These are phyloP conservation scores for Adelosebastes latens DNA, from an alignment of 2,797 vertebrate genomes.

Conservation along the genomic window DNA sequence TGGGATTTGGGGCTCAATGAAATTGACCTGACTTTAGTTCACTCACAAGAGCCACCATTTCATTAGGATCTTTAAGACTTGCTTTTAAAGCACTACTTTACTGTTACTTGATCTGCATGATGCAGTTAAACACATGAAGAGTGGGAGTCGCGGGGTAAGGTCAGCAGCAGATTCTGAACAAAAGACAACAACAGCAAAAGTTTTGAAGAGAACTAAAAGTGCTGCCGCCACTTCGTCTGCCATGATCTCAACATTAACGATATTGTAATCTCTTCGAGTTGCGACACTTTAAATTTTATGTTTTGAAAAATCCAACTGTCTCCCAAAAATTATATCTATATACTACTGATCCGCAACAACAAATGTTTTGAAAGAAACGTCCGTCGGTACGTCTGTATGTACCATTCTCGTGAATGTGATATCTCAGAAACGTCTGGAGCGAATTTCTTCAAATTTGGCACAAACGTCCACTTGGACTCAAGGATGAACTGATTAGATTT, in stretches of 20 bases:
- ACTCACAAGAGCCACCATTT: too few relatives aligned
- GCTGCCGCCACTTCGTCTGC: not conserved
- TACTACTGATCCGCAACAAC: not conserved
- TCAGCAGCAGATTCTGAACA: too few relatives aligned
- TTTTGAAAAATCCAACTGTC: not conserved
- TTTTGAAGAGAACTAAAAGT: not conserved
- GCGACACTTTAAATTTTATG: not conserved
- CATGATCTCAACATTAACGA: too few relatives aligned
- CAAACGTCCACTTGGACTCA: not conserved
- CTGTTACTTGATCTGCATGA: too few relatives aligned
- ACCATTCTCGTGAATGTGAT: not conserved
- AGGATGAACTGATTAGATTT: not conserved
- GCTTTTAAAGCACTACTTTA: too few relatives aligned
- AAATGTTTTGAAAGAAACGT: not conserved
- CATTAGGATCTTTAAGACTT: too few relatives aligned
- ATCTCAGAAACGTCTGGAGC: not conserved
- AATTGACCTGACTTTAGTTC: too few relatives aligned
- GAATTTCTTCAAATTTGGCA: not conserved
- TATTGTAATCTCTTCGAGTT: too few relatives aligned
- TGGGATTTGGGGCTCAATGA: too few relatives aligned
- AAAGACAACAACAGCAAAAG: not conserved
- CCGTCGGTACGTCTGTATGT: too few relatives aligned
- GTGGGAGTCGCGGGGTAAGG: too few relatives aligned
- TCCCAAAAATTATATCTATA: not conserved
- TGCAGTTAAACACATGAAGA: too few relatives aligned